These are phyloP conservation scores for Pseudocheirus occidentalis DNA, from an alignment of 2,797 vertebrate species.

Conservation along the genomic window DNA sequence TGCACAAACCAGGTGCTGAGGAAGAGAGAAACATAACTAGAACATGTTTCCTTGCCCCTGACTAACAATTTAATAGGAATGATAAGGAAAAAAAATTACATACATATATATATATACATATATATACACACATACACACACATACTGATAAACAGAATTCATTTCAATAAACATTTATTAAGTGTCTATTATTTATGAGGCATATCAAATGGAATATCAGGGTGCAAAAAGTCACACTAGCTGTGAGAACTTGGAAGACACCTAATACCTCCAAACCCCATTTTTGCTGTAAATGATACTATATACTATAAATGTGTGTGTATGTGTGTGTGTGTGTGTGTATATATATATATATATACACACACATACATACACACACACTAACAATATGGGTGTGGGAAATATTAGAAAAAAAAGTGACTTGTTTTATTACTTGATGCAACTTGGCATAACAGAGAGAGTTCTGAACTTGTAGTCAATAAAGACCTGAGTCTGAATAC, in stretches of 20 bases:
- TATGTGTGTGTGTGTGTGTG: too few species aligned
- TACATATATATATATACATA: too few species aligned
- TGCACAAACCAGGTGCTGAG: not conserved
- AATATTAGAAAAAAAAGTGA: not conserved
- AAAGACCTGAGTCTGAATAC: not conserved
- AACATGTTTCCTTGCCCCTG: not conserved
- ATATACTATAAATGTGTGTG: not conserved
- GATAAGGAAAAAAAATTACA: not conserved
- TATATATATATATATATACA: too few species aligned
- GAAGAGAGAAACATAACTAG: not conserved
- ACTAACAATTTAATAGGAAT: not conserved
- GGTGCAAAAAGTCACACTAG: not conserved
- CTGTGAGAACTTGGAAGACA: not conserved
- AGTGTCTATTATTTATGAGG: not conserved
- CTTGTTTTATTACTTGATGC: not conserved
- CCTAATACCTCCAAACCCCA: not conserved
- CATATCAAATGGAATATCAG: not conserved
- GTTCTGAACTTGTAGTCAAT: not conserved
- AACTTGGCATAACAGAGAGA: not conserved
- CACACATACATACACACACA: too few species aligned
- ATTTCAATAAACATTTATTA: not conserved
- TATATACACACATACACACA: too few species aligned
- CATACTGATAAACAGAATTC: not conserved
- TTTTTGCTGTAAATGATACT: not conserved
- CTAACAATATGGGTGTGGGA: not conserved